Conservation (phyloP, 2,888 invertebrate species). For the Andricus quercusramuli region DNA sequence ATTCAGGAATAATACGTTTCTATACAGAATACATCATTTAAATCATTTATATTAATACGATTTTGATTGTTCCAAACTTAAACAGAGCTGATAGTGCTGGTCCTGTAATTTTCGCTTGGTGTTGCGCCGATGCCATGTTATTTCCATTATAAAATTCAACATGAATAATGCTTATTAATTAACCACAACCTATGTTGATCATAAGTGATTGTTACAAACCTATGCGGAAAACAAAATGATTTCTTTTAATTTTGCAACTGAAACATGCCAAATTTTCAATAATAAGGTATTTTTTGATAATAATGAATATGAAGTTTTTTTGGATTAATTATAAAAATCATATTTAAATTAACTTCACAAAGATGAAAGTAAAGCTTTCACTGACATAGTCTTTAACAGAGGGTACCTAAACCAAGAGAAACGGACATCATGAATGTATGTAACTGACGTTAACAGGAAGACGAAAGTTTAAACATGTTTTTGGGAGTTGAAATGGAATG, state of each 20-base stretch:
- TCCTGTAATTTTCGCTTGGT: background rate
- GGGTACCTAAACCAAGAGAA: background rate
- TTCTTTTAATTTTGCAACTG: too few species aligned
- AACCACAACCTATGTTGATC: background rate
- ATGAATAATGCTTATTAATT: background rate
- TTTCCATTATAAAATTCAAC: background rate
- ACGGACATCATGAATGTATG: constrained; percentile 28
- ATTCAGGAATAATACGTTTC: too few species aligned
- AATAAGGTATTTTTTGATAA: too few species aligned
- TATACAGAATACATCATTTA: background rate
- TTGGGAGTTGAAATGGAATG: constrained; percentile 7
- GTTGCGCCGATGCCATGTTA: background rate
- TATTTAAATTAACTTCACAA: too few species aligned
- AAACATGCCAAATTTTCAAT: too few species aligned
- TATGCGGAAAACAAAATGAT: too few species aligned
- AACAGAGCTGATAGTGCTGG: background rate
- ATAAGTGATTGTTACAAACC: too few species aligned
- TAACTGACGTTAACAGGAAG: constrained; percentile 10
- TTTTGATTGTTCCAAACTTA: background rate
- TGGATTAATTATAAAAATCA: too few species aligned
- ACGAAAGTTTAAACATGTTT: constrained; percentile 23
- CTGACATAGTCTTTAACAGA: background rate
- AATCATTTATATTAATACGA: background rate
- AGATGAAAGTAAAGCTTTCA: background rate
- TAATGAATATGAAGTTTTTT: too few species aligned